A percentile compares a stretch with the other conserved stretches of the same genome.
Evolutionary conservation across 2,888 invertebrate species (phyloP).

Genomic region (Rhagophthalmus giganteus): DNA sequence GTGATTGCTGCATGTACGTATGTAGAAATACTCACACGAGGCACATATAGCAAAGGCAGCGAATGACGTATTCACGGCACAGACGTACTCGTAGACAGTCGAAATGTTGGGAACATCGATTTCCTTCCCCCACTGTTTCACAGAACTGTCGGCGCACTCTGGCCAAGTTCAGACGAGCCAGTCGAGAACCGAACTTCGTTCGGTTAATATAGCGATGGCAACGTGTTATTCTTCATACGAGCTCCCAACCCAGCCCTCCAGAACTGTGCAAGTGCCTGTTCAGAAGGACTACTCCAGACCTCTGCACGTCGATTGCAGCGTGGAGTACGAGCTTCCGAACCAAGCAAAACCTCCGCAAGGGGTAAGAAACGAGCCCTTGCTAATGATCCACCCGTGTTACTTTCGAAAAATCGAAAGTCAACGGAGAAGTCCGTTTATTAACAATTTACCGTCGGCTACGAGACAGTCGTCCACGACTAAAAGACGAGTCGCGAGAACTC

Average conservation of each 20-base stretch:
- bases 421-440: conserved; percentile 79
- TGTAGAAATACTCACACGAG: conserved; percentile 19
- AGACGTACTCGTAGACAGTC: conserved; percentile 54
- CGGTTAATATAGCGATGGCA: conserved; percentile 47
- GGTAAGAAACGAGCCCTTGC: conserved; percentile 78
- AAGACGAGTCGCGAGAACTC: conserved; percentile 53
- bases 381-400: conserved; percentile 89
- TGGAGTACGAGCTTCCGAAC: conserved; percentile 88
- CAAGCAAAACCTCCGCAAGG: conserved; percentile 86
- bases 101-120: conserved; percentile 54
- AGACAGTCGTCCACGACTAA: conserved; percentile 40
- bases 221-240: conserved; percentile 52
- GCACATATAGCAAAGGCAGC: conserved; percentile 21
- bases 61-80: conserved; percentile 50
- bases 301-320: conserved; percentile 88
- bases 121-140: conserved; percentile 54
- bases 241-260: conserved; percentile 55
- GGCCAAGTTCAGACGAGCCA: conserved; percentile 38
- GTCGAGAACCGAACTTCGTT: conserved; percentile 51
- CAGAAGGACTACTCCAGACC: conserved; percentile 84
- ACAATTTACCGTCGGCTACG: conserved; percentile 72
- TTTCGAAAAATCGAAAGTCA: conserved; percentile 85
- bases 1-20: conserved; percentile 45
- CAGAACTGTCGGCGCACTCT: conserved; percentile 22
- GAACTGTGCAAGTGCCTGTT: conserved; percentile 53